phyloP scores from a whole-genome alignment of 2,888 invertebrate genomes.

The Drosophila limbata region DNA sequence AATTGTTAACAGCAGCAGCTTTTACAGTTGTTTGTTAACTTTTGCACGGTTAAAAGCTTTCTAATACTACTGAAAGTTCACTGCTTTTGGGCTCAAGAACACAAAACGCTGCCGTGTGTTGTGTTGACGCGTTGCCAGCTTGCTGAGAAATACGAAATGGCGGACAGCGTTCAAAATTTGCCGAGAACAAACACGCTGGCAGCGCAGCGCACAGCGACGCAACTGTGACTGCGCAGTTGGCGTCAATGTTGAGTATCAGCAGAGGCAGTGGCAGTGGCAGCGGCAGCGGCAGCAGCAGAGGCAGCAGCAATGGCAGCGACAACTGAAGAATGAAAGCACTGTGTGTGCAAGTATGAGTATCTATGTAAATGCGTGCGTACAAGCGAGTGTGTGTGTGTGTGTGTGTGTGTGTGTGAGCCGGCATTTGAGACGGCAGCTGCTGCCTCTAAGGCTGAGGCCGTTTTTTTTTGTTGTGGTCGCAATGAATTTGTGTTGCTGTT shows the following conservation, averaged over 20 bases:
- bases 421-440: conserved; percentile 56
- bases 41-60: conserved; percentile 60
- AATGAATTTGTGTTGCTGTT: conserved; percentile 18
- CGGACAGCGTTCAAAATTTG: conserved; percentile 60
- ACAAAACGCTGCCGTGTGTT: conserved; percentile 41
- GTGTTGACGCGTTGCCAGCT: conserved; percentile 82
- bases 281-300: conserved; percentile 17
- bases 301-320: conserved; percentile 27
- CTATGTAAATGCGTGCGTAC: conserved; percentile 22
- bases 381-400: conserved; percentile 1
- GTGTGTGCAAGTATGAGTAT: conserved; percentile 20
- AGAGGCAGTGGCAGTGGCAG: conserved; percentile 23
- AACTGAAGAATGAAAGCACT: conserved; percentile 57
- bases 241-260: conserved; percentile 37
- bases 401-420: conserved; percentile 49
- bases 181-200: conserved; percentile 65
- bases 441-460: conserved; percentile 23
- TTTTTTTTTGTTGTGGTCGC: conserved; percentile 22
- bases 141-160: conserved; percentile 79
- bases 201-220: conserved; percentile 38
- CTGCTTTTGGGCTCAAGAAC: conserved; percentile 27
- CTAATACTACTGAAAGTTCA: conserved; percentile 67
- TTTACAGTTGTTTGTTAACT: conserved; percentile 26
- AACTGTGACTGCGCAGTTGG: conserved; percentile 34
- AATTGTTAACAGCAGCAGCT: conserved; percentile 33